Percentiles rank a stretch among this genome's conserved stretches.
Conservation (phyloP, 2,888 invertebrate species). For the Achlya flavicornis region DNA sequence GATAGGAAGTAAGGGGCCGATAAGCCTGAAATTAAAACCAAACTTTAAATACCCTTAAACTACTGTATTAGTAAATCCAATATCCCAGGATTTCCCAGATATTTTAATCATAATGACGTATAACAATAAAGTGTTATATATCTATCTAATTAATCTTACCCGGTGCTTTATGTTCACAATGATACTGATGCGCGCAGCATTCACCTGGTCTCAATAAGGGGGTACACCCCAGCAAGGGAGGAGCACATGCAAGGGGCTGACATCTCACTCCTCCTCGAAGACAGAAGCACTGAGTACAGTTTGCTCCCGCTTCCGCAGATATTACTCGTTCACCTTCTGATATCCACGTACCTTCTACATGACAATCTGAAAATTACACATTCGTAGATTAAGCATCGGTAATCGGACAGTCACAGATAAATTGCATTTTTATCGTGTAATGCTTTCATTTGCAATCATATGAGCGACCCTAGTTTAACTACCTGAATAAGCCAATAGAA, state of each 20-base stretch:
- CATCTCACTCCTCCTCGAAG: constrained; percentile 89
- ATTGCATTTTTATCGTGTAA: background rate
- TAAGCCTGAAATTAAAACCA: constrained; percentile 38
- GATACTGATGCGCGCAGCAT: constrained; percentile 93
- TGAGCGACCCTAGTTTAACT: no score
- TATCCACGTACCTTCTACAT: constrained; percentile 84
- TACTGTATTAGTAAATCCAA: no score
- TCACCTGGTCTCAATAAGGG: constrained; percentile 90
- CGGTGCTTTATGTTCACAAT: constrained; percentile 82
- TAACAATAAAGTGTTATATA: no score
- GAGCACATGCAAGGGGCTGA: constrained; percentile 89
- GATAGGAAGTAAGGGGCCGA: constrained; percentile 26
- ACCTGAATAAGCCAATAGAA: no score
- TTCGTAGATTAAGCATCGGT: background rate
- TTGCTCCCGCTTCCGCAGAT: constrained; percentile 76
- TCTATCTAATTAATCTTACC: constrained; percentile 23
- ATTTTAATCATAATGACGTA: no score
- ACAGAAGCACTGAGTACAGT: constrained; percentile 92
- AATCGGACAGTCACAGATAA: background rate
- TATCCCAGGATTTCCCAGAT: no score
- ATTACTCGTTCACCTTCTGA: constrained; percentile 88
- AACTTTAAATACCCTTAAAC: background rate
- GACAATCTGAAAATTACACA: constrained; percentile 82
- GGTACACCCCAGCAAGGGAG: constrained; percentile 88
- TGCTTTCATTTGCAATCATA: background rate